Evolutionary conservation across 2,888 invertebrate genomes (phyloP), one percentile per base, ranked within the genome.

Genomic region (Amphipyra berbera): DNA sequence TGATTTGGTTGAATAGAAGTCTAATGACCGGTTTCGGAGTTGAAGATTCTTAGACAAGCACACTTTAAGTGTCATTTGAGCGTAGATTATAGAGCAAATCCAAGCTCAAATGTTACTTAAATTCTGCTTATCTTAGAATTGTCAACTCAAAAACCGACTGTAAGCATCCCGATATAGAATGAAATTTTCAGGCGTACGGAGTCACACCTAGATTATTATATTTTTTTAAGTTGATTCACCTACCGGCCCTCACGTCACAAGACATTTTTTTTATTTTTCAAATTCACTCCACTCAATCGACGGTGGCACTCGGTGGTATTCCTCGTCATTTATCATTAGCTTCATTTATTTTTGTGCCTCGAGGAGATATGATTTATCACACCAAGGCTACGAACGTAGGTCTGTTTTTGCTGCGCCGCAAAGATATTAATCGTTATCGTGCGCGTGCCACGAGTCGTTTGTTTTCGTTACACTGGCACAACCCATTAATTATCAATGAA

Each of bases 401-500:
- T 93, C 92, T 94, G 95, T 94, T 95, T 94, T 95, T 94, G 92
- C 92, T 88, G 86, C 79, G 84, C 87, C 89, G 89, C 90, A 88
- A 90, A 91, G 94, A 94, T 95, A 95, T 95, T 94, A 95, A 95
- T 95, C 94, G 94, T 91, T 90, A 93, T 92, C 92, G 91, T 89
- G 90, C 91, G 92, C 92, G 90, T 90, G 86, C 90, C 90, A 86
- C 86, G 85, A 89, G 90, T 94, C 94, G 93, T 94, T 94, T 95
- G 93, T 95, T 93, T 93, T 94, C 94, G 94, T 95, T 94, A 93
- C 88, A 86, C 83, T 93, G 93, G 90, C 93, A 89, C 86, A 89
- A 78, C 89, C 91, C 94, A 94, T 94, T 94, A 94, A 95, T 94
- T 95, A 95, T 93, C 94, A 94, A 95, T 94, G 94, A 94, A 89